These are phyloP conservation scores for Eupeodes luniger DNA, from an alignment of 2,888 invertebrate genomes.

Conservation along the genomic window DNA sequence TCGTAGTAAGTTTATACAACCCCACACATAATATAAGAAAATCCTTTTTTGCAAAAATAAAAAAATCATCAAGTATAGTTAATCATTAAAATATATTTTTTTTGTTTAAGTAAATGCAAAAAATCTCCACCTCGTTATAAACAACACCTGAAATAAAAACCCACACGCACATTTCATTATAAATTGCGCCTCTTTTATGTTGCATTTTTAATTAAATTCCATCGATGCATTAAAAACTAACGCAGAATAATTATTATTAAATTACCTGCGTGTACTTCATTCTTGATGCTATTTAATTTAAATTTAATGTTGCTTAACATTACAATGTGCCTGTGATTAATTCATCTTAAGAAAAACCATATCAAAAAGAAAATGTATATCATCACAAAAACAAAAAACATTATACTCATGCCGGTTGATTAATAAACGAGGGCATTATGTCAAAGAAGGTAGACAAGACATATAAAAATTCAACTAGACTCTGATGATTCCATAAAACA, in stretches of 20 bases:
- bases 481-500: slow-evolving; percentile 40
- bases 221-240: slow-evolving; percentile 56
- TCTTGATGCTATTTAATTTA: slow-evolving; percentile 64
- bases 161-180: slow-evolving; percentile 10
- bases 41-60: too few species aligned
- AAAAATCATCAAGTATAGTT: too few species aligned
- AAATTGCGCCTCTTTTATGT: background rate
- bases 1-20: too few species aligned
- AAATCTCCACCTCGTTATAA: background rate
- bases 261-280: slow-evolving; percentile 29
- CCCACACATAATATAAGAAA: too few species aligned
- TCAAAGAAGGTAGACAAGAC: slow-evolving; percentile 30
- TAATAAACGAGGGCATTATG: slow-evolving; percentile 56
- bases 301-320: slow-evolving; percentile 67
- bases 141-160: slow-evolving; percentile 6
- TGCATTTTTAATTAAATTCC: slow-evolving; percentile 63
- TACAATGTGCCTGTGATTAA: slow-evolving; percentile 67
- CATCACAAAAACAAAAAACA: background rate
- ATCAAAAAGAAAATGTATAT: background rate
- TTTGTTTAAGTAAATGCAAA: background rate
- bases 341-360: slow-evolving; percentile 25
- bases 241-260: slow-evolving; percentile 14
- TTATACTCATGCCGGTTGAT: background rate
- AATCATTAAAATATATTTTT: too few species aligned
- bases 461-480: slow-evolving; percentile 15